These are phyloP conservation scores for Leptocoma aspasia DNA, from an alignment of 2,113 vertebrate species.

Conservation along the genomic window DNA sequence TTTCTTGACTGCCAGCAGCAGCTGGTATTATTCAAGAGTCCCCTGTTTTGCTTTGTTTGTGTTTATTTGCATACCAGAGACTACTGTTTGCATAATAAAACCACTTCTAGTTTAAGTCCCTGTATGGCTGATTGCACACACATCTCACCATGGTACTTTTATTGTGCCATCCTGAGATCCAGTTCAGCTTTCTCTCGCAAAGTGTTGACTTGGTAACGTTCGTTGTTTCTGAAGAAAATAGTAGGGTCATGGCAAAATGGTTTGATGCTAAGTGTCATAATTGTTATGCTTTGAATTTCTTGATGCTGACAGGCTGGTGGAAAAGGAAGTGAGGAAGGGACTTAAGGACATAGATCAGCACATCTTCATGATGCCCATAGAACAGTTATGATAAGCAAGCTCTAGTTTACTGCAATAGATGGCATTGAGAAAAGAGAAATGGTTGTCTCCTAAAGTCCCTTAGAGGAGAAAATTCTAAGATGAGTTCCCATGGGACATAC, in stretches of 20 bases:
- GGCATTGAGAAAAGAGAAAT: not conserved
- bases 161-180: slow-evolving; percentile 30
- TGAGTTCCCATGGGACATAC: not conserved
- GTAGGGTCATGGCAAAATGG: not conserved
- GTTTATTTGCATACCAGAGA: slow-evolving; percentile 72
- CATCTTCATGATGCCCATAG: not conserved
- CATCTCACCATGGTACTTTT: slow-evolving; percentile 14
- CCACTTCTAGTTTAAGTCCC: slow-evolving; percentile 62
- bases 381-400: not conserved
- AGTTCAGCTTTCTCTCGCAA: not conserved
- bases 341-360: not conserved
- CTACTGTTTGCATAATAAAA: slow-evolving; percentile 74
- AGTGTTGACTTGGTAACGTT: slow-evolving; percentile 6
- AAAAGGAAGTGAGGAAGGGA: not conserved
- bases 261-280: not conserved
- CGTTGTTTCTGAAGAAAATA: not conserved
- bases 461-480: not conserved
- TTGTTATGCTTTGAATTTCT: not conserved
- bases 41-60: slow-evolving; percentile 63
- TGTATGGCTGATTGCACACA: slow-evolving; percentile 65
- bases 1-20: slow-evolving; percentile 57
- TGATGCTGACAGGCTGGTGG: not conserved
- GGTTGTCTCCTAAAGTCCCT: not conserved
- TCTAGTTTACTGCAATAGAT: not conserved
- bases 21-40: slow-evolving; percentile 65